Percentiles rank a stretch among this genome's conserved stretches.
These are phyloP conservation scores for Mactra quadrangularis DNA, from an alignment of 1,140 invertebrate genomes.

Conservation along the genomic window DNA sequence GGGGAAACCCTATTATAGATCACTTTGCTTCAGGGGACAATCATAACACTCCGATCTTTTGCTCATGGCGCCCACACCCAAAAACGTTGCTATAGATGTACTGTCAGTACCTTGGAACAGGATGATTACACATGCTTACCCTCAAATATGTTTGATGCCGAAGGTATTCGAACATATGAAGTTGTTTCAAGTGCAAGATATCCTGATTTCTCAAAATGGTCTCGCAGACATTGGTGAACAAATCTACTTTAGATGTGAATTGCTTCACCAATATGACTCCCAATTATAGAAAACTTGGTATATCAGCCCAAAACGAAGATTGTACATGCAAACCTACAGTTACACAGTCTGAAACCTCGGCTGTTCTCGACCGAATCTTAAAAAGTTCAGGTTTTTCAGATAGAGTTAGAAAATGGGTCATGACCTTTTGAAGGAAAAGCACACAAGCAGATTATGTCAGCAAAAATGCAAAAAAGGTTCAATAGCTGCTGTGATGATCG, in stretches of 20 bases:
- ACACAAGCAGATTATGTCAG: neutral
- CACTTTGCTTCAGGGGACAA: conserved; percentile 51
- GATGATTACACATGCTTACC: conserved; percentile 53
- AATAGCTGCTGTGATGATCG: conserved; percentile 42
- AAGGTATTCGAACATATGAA: conserved; percentile 29
- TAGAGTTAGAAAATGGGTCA: conserved; percentile 6
- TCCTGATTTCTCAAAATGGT: conserved; percentile 53
- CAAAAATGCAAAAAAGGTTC: conserved; percentile 44
- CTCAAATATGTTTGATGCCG: conserved; percentile 45
- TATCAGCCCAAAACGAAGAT: conserved; percentile 15
- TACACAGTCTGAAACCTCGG: conserved; percentile 1
- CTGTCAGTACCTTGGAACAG: conserved; percentile 48
- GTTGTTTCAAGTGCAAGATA: conserved; percentile 33
- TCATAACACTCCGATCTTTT: conserved; percentile 40
- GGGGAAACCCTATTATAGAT: conserved; percentile 19
- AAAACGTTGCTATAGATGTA: conserved; percentile 3
- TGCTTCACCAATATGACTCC: neutral
- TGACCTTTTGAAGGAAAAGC: conserved; percentile 12
- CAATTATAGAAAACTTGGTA: neutral
- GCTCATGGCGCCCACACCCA: conserved; percentile 39
- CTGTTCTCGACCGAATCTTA: conserved; percentile 8
- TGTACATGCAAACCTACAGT: neutral
- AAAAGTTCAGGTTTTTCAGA: conserved; percentile 17
- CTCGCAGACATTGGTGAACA: conserved; percentile 48
- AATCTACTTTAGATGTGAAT: neutral